Percentiles rank a stretch among this genome's conserved stretches.
Evolutionary conservation across 2,888 invertebrate genomes (phyloP).

Genomic region (Coecobrya sp.): DNA sequence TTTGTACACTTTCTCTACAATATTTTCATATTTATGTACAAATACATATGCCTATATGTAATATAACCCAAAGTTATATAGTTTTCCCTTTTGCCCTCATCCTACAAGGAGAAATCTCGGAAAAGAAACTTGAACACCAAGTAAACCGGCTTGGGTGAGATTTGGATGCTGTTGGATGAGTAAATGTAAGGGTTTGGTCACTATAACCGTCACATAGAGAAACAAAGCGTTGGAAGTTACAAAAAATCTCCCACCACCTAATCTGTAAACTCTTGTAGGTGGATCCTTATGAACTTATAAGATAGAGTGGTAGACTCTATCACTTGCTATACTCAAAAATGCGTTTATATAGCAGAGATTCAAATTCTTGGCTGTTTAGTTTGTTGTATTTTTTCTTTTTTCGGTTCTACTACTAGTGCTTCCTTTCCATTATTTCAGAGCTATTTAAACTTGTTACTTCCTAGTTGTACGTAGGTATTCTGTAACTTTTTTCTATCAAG

Average conservation of each 20-base stretch:
- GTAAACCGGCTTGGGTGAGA: not conserved
- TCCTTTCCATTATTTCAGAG: not conserved
- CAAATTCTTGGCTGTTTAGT: conserved; percentile 24
- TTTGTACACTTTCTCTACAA: not conserved
- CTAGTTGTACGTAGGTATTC: not conserved
- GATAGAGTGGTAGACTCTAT: no score
- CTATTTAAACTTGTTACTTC: not conserved
- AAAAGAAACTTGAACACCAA: not conserved
- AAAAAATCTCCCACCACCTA: not conserved
- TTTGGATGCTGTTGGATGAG: conserved; percentile 22
- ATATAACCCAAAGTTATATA: not conserved
- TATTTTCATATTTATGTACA: not conserved
- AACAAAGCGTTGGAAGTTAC: not conserved
- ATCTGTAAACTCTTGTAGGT: not conserved
- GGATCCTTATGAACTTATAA: not conserved
- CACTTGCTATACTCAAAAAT: not conserved
- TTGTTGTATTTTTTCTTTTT: not conserved
- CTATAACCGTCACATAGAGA: not conserved
- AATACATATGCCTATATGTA: no score
- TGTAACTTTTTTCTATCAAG: not conserved
- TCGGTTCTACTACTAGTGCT: no score
- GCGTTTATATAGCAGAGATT: conserved; percentile 17
- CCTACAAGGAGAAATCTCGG: not conserved
- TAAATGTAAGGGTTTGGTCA: conserved; percentile 44
- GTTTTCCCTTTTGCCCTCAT: not conserved